phyloP scores from a whole-genome alignment of 2,797 vertebrate species.

The Vipera ursinii region DNA sequence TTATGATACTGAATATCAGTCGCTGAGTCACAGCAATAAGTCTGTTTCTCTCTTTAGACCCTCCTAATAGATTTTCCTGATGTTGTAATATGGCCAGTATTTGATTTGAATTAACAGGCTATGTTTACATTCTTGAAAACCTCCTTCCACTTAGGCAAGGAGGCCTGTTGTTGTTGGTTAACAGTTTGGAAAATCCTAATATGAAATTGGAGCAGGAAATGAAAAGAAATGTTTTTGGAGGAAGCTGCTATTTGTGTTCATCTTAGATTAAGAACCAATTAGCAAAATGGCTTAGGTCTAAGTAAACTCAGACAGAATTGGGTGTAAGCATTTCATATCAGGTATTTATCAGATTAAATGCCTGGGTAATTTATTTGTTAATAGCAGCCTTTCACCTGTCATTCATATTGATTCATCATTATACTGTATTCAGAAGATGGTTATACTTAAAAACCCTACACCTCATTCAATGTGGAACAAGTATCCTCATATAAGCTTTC shows the following conservation, averaged over 20 bases:
- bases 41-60: neutral
- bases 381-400: neutral
- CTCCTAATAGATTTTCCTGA: neutral
- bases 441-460: neutral
- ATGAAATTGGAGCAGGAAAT: neutral
- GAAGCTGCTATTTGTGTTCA: neutral
- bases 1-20: neutral
- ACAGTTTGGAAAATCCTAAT: neutral
- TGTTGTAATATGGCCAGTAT: neutral
- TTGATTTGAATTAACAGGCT: neutral
- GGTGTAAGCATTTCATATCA: neutral
- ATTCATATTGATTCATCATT: neutral
- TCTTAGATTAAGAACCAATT: neutral
- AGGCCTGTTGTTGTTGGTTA: neutral
- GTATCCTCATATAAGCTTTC: neutral
- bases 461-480: neutral
- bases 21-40: neutral
- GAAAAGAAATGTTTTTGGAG: neutral
- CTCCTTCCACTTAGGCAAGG: neutral
- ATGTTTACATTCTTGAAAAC: neutral
- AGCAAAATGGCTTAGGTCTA: neutral
- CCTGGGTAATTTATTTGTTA: neutral
- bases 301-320: neutral
- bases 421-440: neutral
- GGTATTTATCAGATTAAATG: neutral